These are phyloP conservation scores for Galleria mellonella DNA, from an alignment of 1,140 invertebrate genomes.

Conservation along the genomic window DNA sequence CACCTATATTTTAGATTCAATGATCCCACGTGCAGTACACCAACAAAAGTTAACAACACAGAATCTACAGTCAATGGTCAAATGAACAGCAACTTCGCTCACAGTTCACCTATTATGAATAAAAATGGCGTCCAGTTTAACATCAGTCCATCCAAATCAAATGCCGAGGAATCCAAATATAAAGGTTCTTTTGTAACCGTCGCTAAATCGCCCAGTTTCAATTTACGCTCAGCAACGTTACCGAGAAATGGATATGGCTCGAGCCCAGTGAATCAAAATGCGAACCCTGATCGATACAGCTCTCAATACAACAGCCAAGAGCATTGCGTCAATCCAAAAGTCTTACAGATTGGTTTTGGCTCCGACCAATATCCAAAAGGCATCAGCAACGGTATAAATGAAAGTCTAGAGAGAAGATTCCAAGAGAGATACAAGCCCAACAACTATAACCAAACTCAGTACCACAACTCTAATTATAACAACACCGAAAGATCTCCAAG, in stretches of 20 bases:
- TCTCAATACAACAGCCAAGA: conserved; percentile 72
- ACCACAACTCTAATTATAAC: conserved; percentile 60
- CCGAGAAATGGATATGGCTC: conserved; percentile 80
- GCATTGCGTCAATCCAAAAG: conserved; percentile 71
- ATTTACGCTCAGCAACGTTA: conserved; percentile 80
- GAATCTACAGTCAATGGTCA: conserved; percentile 36
- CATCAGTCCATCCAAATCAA: conserved; percentile 63
- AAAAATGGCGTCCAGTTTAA: conserved; percentile 68
- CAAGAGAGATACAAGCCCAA: conserved; percentile 66
- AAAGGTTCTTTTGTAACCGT: conserved; percentile 51
- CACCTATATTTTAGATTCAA: conserved; percentile 76
- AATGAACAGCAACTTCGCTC: conserved; percentile 53
- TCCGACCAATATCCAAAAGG: conserved; percentile 65
- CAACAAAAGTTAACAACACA: conserved; percentile 32
- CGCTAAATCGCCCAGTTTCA: conserved; percentile 71
- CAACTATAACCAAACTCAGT: conserved; percentile 51
- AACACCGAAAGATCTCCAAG: conserved; percentile 55
- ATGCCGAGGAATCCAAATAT: conserved; percentile 62
- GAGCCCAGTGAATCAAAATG: conserved; percentile 57
- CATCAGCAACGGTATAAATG: conserved; percentile 65
- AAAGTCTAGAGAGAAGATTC: conserved; percentile 72
- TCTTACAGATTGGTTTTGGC: conserved; percentile 73
- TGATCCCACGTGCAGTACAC: conserved; percentile 77
- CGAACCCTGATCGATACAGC: conserved; percentile 68
- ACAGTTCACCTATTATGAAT: conserved; percentile 70